Evolutionary conservation across 2,888 invertebrate species (phyloP).

Genomic region (Tethea ocularis): DNA sequence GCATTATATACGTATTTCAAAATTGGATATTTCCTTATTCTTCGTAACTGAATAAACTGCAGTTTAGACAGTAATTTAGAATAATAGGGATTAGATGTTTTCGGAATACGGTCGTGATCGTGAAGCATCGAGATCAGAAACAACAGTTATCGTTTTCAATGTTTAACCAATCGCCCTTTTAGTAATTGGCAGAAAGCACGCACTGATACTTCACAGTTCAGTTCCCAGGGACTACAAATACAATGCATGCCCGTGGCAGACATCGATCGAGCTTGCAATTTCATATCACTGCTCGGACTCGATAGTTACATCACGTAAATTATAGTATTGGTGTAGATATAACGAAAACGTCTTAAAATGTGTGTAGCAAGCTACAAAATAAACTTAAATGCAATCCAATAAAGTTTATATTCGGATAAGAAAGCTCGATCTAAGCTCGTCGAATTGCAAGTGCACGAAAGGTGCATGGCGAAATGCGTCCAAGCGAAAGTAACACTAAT

Average conservation of each 20-base stretch:
- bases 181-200: slow-evolving; percentile 36
- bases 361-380: slow-evolving; percentile 30
- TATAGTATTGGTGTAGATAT: slow-evolving; percentile 51
- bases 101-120: slow-evolving; percentile 29
- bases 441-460: slow-evolving; percentile 52
- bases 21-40: slow-evolving; percentile 29
- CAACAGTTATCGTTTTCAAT: slow-evolving; percentile 45
- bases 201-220: slow-evolving; percentile 35
- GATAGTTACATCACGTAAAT: slow-evolving; percentile 79
- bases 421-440: slow-evolving; percentile 41
- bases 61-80: slow-evolving; percentile 15
- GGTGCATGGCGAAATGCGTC: slow-evolving; percentile 44
- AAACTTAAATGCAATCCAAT: slow-evolving; percentile 35
- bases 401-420: slow-evolving; percentile 47
- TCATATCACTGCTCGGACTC: slow-evolving; percentile 63
- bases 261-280: slow-evolving; percentile 52
- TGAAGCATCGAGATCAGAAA: slow-evolving; percentile 34
- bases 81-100: slow-evolving; percentile 12
- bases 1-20: slow-evolving; percentile 37
- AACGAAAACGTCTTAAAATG: slow-evolving; percentile 44
- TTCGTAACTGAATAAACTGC: slow-evolving; percentile 16
- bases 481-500: slow-evolving; percentile 72
- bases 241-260: slow-evolving; percentile 46
- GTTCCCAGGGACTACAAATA: slow-evolving; percentile 61
- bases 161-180: slow-evolving; percentile 31